These are phyloP conservation scores for Embidobia sp. DNA, from an alignment of 2,888 invertebrate genomes.

Conservation along the genomic window DNA sequence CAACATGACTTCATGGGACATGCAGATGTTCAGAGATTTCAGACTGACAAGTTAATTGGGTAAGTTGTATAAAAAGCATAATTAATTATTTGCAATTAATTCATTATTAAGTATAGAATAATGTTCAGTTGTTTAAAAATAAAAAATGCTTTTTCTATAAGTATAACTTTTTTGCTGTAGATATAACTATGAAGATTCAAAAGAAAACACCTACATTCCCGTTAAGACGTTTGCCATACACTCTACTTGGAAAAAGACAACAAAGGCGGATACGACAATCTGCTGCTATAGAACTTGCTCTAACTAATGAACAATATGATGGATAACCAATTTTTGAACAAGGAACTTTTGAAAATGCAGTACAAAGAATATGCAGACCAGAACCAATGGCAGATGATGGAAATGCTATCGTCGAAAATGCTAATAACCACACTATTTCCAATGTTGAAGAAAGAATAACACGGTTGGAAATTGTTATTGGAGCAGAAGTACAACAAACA, in stretches of 20 bases:
- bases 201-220: background rate
- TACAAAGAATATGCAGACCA: background rate
- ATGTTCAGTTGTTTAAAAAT: too few relatives aligned
- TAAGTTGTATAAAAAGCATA: too few relatives aligned
- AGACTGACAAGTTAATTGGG: too few relatives aligned
- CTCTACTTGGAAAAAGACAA: slow-evolving; percentile 1
- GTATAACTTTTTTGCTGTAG: too few relatives aligned
- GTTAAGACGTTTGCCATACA: background rate
- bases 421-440: too few relatives aligned
- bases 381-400: background rate
- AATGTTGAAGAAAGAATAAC: too few relatives aligned
- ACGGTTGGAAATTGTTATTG: background rate
- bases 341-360: background rate
- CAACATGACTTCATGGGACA: too few relatives aligned
- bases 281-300: background rate
- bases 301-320: background rate
- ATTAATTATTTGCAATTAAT: too few relatives aligned
- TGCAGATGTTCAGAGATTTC: too few relatives aligned
- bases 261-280: background rate
- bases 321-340: too few relatives aligned
- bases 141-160: too few relatives aligned
- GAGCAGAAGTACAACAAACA: background rate
- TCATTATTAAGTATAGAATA: too few relatives aligned
- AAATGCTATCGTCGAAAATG: background rate
- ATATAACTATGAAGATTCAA: background rate